Conservation (phyloP, 92 coral and sea anemone genomes). For the Pocillopora meandrina region DNA sequence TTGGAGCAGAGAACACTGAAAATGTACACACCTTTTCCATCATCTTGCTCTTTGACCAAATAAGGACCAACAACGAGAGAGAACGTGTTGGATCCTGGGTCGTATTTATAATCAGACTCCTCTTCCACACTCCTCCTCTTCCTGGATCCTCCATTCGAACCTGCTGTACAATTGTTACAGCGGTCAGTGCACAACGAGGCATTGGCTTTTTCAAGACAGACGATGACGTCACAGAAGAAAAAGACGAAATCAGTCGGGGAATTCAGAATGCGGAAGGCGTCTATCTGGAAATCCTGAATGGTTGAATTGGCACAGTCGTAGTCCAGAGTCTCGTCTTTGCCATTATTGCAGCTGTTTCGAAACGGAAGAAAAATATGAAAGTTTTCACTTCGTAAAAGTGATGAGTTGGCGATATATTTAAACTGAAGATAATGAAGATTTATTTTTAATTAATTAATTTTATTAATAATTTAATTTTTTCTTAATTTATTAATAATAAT, state of each 20-base stretch:
- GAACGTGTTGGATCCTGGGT: not conserved
- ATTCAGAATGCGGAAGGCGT: not conserved
- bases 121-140: not conserved
- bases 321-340: not conserved
- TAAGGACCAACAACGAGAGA: constrained; percentile 18
- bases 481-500: too few species aligned
- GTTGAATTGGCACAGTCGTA: not conserved
- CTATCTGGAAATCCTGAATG: not conserved
- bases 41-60: not conserved
- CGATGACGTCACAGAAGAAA: constrained; percentile 7
- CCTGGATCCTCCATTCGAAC: not conserved
- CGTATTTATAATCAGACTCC: not conserved
- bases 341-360: not conserved
- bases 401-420: too few species aligned
- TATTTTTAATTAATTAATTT: too few species aligned
- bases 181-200: constrained; percentile 6
- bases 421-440: too few species aligned
- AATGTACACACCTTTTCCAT: constrained; percentile 3
- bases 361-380: not conserved
- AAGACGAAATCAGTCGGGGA: not conserved
- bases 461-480: too few species aligned
- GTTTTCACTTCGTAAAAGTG: too few species aligned
- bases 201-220: not conserved
- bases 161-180: constrained; percentile 4
- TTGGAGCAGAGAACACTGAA: not conserved